phyloP scores from a whole-genome alignment of 1,140 invertebrate genomes.

The Pachypsylla venusta region DNA sequence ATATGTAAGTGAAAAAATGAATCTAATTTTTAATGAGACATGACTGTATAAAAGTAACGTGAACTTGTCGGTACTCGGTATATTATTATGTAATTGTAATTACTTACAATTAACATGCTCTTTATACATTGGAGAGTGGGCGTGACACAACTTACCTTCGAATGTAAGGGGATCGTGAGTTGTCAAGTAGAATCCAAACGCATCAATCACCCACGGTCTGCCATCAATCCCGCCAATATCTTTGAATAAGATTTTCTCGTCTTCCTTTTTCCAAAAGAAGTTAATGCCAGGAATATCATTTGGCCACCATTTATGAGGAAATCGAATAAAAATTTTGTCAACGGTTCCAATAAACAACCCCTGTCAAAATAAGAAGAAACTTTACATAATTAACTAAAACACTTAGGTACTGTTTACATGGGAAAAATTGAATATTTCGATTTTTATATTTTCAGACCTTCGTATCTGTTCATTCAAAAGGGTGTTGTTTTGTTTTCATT shows the following conservation, averaged over 20 bases:
- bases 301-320: constrained; percentile 44
- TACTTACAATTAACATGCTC: background rate
- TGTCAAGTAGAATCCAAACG: background rate
- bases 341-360: constrained; percentile 50
- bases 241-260: constrained; percentile 25
- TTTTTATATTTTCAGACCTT: too few relatives aligned
- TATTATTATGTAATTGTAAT: background rate
- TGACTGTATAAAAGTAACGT: background rate
- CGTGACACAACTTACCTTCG: background rate
- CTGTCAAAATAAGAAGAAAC: constrained; percentile 25
- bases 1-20: background rate
- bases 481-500: too few relatives aligned
- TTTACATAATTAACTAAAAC: too few relatives aligned
- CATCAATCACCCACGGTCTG: background rate
- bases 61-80: background rate
- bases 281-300: constrained; percentile 33
- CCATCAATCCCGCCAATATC: constrained; percentile 13
- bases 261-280: constrained; percentile 37
- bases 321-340: constrained; percentile 61
- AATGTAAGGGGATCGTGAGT: background rate
- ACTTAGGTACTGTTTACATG: too few relatives aligned
- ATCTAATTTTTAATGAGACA: background rate
- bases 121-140: too few relatives aligned
- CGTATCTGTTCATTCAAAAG: too few relatives aligned
- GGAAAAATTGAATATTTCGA: too few relatives aligned